A percentile compares a stretch with the other conserved stretches of the same genome.
Evolutionary conservation across 1,140 invertebrate genomes (phyloP).

Genomic region (Alviniconcha marisindica): DNA sequence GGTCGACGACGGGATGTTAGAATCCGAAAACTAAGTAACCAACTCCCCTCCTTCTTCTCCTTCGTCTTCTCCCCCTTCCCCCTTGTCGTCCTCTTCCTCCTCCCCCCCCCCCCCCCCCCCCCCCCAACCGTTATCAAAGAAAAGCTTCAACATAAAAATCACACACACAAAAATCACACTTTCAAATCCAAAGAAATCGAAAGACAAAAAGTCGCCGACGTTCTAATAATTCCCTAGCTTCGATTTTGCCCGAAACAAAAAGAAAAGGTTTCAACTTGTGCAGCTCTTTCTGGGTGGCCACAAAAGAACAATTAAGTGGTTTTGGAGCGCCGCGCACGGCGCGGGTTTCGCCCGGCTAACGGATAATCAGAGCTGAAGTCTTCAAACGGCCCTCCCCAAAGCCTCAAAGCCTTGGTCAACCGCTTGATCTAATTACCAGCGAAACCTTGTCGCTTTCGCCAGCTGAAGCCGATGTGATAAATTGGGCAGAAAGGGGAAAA

Average conservation of each 20-base stretch:
- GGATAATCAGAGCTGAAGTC: conserved; percentile 32
- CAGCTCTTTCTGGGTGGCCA: not conserved
- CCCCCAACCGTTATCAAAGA: no score
- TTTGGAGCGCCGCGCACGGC: not conserved
- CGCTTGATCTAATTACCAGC: conserved; percentile 10
- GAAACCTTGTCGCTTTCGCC: not conserved
- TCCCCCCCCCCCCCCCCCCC: not conserved
- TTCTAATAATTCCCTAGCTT: no score
- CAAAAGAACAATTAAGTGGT: conserved; percentile 21
- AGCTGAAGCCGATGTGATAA: not conserved
- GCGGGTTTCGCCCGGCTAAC: conserved; percentile 26
- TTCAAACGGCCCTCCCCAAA: conserved; percentile 1
- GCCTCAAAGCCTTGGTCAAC: conserved; percentile 1
- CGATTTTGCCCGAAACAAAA: not conserved
- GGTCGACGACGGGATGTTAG: not conserved
- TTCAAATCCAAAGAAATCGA: no score
- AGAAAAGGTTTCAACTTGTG: not conserved
- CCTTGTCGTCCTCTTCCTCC: not conserved
- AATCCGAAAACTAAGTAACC: no score
- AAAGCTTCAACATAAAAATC: no score
- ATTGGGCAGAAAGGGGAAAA: not conserved
- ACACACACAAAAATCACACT: no score
- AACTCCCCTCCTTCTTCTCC: no score
- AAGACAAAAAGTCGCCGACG: no score
- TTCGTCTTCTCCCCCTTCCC: no score